phyloP scores from a whole-genome alignment of 1,140 invertebrate species.

The Calosoma granatense region DNA sequence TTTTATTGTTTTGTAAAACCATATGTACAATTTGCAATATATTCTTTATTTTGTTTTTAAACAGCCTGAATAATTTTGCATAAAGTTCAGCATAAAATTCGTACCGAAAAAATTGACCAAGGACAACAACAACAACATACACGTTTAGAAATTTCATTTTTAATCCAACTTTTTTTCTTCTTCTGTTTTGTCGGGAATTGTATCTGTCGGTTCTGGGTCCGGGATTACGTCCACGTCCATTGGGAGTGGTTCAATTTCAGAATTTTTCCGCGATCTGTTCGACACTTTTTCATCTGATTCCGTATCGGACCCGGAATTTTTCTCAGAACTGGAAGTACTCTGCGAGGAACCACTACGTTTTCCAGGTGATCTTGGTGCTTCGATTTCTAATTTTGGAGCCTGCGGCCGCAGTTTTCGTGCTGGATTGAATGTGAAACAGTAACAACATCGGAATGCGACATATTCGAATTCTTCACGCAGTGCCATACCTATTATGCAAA shows the following conservation, averaged over 20 bases:
- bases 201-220: background rate
- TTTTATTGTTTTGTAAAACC: too few relatives aligned
- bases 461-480: constrained; percentile 94
- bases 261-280: background rate
- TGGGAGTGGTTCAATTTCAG: background rate
- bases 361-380: constrained; percentile 9
- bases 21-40: too few relatives aligned
- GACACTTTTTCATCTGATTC: constrained; percentile 12
- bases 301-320: constrained; percentile 21
- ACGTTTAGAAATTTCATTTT: too few relatives aligned
- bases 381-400: constrained; percentile 49
- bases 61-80: too few relatives aligned
- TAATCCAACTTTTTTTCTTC: background rate
- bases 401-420: constrained; percentile 70
- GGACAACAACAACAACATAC: too few relatives aligned
- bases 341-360: background rate
- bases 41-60: too few relatives aligned
- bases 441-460: constrained; percentile 80
- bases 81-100: too few relatives aligned
- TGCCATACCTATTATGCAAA: constrained; percentile 92
- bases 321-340: constrained; percentile 25
- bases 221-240: background rate
- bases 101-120: too few relatives aligned
- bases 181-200: background rate
- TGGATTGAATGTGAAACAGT: constrained; percentile 75